Conservation (phyloP, 2,113 vertebrate genomes). For the Nettapus auritus region DNA sequence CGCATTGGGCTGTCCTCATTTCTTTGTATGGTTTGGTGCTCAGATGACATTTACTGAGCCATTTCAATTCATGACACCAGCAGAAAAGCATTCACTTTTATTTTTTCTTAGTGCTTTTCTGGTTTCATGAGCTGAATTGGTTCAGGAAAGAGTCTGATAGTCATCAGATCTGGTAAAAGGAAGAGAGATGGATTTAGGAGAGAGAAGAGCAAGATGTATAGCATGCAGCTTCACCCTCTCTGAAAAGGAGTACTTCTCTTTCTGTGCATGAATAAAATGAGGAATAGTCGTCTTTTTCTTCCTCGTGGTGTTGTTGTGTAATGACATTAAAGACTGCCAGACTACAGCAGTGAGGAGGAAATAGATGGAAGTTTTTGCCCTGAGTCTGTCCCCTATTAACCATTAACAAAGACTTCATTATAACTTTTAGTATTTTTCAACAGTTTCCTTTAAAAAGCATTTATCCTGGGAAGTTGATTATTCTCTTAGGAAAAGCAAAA, state of each 20-base stretch:
- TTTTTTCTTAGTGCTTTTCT: background rate
- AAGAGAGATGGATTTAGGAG: background rate
- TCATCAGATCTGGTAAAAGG: background rate
- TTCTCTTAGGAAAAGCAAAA: background rate
- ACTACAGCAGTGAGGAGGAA: background rate
- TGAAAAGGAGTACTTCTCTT: background rate
- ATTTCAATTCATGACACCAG: background rate
- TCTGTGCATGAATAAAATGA: background rate
- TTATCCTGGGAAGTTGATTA: background rate
- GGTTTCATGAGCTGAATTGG: background rate
- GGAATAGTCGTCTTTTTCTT: background rate
- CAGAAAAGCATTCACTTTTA: background rate
- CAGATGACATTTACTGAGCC: background rate
- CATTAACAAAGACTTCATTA: background rate
- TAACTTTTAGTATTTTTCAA: background rate
- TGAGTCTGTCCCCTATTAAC: background rate
- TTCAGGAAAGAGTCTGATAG: background rate
- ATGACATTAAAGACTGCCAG: background rate
- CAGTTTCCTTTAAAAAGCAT: background rate
- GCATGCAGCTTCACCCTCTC: background rate
- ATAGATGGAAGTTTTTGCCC: background rate
- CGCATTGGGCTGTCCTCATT: background rate
- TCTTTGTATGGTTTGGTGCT: background rate
- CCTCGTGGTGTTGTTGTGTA: background rate
- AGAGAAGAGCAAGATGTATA: background rate